Evolutionary conservation across 2,113 vertebrate species (phyloP), one percentile per base, ranked within the genome.

Genomic region (Maccullochella peelii): DNA sequence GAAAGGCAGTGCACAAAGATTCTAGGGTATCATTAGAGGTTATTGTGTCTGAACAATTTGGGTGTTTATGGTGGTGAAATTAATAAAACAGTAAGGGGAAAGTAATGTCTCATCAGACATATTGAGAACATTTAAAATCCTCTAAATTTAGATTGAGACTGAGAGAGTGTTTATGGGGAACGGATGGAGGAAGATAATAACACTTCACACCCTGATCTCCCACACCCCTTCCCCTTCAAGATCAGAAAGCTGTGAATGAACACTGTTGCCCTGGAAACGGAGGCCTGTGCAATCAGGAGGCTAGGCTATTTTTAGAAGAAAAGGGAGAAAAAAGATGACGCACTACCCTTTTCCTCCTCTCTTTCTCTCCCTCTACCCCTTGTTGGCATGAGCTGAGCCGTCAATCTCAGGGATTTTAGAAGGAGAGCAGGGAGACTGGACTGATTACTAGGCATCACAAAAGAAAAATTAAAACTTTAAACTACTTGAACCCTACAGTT

Each of bases 211-310:
- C 83, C 77, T 47, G 61, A 80, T 78, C 80, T 69, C 68, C 61
- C 80, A 73, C 76, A 85, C 38, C 86, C 87, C 65, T 72, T 85
- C 86, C 65, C 89, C 84, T 74, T 79, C 78, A 86, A 79, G 82
- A 89, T 20, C 79, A 77, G 67, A 92, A 93, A 90, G 90, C 90
- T 85, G 89, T 94, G 93, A 94, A 94, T 68, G 82, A 94, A 91
- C 80, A 93, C 14, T 5, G 95, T 97, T 97, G 95, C 95, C 88
- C 81, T 95, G 94, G 97, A 93, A 97, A 97, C 96, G 85, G 86
- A 47, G 86, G 86, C 91, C 84, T 70, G 83, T 91, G 90, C 89
- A 91, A 92, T 90, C 83, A 80, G 87, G 57, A 92, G 91, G 87
- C 88, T 21, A 14, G 25, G 80, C 89, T 95, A 95, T 95, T 95